Base-by-base conservation (phyloP, 1,140 invertebrate species). In the Neodiprion lecontei region DNA sequence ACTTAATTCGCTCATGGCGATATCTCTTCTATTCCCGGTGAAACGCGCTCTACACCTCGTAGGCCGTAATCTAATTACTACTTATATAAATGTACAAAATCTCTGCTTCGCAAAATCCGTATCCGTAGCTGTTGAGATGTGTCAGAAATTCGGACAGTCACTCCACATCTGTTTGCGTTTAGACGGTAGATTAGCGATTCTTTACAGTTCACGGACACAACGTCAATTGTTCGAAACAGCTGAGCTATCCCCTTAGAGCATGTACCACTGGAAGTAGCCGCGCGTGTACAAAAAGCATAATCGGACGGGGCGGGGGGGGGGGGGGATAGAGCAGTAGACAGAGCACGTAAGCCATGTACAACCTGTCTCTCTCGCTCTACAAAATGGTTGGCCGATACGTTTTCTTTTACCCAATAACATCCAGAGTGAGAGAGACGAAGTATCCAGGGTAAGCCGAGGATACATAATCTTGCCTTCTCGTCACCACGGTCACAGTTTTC, bases 1-100 rank as follows among this genome's bases (percentile, higher is more conserved):
- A 75, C 90, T 92, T 73, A 94, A 86, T 89, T 94, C 93, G 83
- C 92, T 94, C 93, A 94, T 94, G 77, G 72, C 78, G 79, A 79
- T 74, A 61, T 61, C 70, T 61, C 81, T 73, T 69, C 21, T 75
- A 21, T n/a, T 69, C 10, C 7, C 14, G 12, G 4, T 12, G 23
- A 47, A 47, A 69, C 68, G 14, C 21, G 11, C 68, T 69, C 10
- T 12, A 11, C 12, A 14, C 21, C 68, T 69, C 68, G 14, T 23
- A 69, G 68, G 68, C 23, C 17, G 21, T 69, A 47, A 23, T 67
- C 69, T 40, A 23, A 70, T 73, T 75, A 49, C 72, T 74, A 65
- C 69, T 73, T 75, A 49, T 67, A 72, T 61, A 77, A 69, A 47
- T 23, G 67, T 69, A 69, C 21, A 69, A 23, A 21, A 23, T 69